Conservation (phyloP, 2,113 vertebrate genomes). For the Pelusios castaneus region DNA sequence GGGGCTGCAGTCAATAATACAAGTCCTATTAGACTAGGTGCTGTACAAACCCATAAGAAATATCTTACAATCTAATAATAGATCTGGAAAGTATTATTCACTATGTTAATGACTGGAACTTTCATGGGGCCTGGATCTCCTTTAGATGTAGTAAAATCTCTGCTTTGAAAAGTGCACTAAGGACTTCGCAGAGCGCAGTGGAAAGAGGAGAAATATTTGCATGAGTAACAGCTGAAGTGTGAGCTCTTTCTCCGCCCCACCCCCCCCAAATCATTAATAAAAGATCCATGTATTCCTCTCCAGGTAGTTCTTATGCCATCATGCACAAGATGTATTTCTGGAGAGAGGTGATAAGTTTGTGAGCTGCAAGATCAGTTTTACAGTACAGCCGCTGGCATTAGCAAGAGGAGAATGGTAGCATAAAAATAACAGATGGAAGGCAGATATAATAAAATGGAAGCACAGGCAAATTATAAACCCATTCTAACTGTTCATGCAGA, state of each 20-base stretch:
- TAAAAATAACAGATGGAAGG: slow-evolving; percentile 64
- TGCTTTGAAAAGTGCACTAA: fast-evolving
- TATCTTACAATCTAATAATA: background rate
- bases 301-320: background rate
- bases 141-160: background rate
- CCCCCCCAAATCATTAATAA: background rate
- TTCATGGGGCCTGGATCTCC: fast-evolving
- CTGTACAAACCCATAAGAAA: background rate
- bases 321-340: background rate
- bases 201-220: background rate
- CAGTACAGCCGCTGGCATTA: slow-evolving; percentile 22
- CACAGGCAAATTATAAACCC: slow-evolving; percentile 60
- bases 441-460: slow-evolving; percentile 50
- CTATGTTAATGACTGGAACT: fast-evolving
- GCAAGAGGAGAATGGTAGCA: slow-evolving; percentile 29
- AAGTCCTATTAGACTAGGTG: fast-evolving
- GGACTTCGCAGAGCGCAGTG: background rate
- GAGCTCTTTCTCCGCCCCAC: background rate
- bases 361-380: slow-evolving; percentile 4
- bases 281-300: background rate
- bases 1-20: fast-evolving
- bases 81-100: fast-evolving
- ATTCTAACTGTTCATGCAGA: slow-evolving; percentile 55
- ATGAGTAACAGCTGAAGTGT: fast-evolving
- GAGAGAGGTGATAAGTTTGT: slow-evolving; percentile 8